Evolutionary conservation across 2,113 vertebrate genomes (phyloP).

Genomic region (Philantomba maxwellii): DNA sequence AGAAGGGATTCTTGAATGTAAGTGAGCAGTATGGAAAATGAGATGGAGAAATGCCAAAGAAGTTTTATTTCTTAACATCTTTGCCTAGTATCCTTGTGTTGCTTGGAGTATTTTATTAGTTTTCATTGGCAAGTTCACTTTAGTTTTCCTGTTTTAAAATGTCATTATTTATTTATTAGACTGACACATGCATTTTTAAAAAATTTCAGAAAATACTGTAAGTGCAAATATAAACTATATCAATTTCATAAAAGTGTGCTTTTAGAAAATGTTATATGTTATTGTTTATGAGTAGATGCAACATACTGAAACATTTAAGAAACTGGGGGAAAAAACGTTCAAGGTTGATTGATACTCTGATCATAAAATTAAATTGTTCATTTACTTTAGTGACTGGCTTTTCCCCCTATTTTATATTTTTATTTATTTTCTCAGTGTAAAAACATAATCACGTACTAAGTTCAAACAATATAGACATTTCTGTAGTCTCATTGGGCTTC

Average conservation of each 20-base stretch:
- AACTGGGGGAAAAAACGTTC: not conserved
- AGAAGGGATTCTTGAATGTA: not conserved
- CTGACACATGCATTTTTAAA: not conserved
- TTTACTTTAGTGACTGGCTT: not conserved
- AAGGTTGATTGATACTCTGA: not conserved
- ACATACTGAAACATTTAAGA: constrained; percentile 29
- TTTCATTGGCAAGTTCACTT: not conserved
- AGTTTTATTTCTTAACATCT: constrained; percentile 6
- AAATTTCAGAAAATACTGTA: not conserved
- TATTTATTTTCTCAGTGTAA: constrained; percentile 40
- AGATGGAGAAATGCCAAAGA: not conserved
- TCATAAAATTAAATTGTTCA: constrained; percentile 2
- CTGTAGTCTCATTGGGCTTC: not conserved
- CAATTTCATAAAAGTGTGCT: not conserved
- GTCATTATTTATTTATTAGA: not conserved
- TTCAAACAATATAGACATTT: not conserved
- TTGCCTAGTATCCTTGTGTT: not conserved
- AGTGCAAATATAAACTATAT: not conserved
- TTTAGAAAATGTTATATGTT: constrained; percentile 1
- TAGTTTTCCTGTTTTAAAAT: constrained; percentile 14
- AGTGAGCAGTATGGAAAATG: not conserved
- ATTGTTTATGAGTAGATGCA: constrained; percentile 23
- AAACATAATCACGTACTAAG: not conserved
- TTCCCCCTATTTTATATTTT: not conserved
- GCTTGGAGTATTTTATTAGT: not conserved